Conservation (phyloP, 2,888 invertebrate species). For the Pemphredon lugubris region DNA sequence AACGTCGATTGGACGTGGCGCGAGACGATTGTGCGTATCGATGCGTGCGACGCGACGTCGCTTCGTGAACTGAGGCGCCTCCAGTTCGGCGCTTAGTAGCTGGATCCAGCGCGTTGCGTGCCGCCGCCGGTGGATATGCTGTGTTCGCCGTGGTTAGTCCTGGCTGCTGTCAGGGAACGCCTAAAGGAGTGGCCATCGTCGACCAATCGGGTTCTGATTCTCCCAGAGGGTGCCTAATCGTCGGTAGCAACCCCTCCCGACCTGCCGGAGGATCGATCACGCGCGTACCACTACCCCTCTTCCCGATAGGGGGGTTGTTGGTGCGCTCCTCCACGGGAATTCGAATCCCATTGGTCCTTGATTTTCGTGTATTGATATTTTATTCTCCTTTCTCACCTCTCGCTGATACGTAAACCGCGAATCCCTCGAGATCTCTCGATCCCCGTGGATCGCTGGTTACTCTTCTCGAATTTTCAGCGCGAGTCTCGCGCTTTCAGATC, state of each 20-base stretch:
- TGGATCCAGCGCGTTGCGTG: slow-evolving; percentile 48
- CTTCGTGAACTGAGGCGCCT: slow-evolving; percentile 72
- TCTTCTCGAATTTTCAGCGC: too few species aligned
- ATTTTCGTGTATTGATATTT: slow-evolving; percentile 21
- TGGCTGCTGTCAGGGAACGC: slow-evolving; percentile 61
- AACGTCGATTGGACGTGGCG: too few species aligned
- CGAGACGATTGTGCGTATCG: slow-evolving; percentile 44
- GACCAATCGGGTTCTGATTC: slow-evolving; percentile 67
- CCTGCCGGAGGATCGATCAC: slow-evolving; percentile 56
- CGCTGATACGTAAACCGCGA: not conserved
- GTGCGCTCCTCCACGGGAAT: slow-evolving; percentile 29
- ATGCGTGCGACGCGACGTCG: slow-evolving; percentile 75
- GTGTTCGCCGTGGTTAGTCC: slow-evolving; percentile 46
- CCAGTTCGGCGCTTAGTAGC: slow-evolving; percentile 54
- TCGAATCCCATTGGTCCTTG: slow-evolving; percentile 21
- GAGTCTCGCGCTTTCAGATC: too few species aligned
- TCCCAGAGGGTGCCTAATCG: slow-evolving; percentile 66
- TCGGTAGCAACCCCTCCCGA: slow-evolving; percentile 55
- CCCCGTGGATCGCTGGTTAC: too few species aligned
- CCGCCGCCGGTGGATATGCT: slow-evolving; percentile 32
- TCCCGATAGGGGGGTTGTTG: slow-evolving; percentile 24
- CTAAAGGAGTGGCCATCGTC: slow-evolving; percentile 73
- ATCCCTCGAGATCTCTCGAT: not conserved
- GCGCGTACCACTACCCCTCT: slow-evolving; percentile 19
- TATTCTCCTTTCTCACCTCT: not conserved